A percentile compares a stretch with the other conserved stretches of the same genome.
phyloP scores from a whole-genome alignment of 2,888 invertebrate species.

The Dryomyza anilis region DNA sequence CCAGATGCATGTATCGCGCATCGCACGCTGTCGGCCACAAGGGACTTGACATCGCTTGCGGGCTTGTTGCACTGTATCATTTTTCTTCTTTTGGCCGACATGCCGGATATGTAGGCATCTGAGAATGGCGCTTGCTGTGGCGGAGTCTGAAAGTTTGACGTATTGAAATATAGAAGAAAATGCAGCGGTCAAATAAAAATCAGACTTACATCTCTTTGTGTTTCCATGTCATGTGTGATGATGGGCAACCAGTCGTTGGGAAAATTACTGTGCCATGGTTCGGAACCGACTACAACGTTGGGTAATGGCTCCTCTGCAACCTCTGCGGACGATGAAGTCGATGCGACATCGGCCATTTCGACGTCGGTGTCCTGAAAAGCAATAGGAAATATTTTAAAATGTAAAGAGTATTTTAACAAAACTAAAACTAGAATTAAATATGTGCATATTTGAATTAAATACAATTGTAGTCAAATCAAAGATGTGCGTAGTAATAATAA shows the following conservation, averaged over 20 bases:
- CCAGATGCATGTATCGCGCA: constrained; percentile 53
- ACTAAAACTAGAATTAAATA: too few relatives aligned
- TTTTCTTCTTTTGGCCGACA: constrained; percentile 88
- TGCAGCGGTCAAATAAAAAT: constrained; percentile 55
- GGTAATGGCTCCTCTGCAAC: constrained; percentile 56
- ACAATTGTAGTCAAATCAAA: neutral
- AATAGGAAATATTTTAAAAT: too few relatives aligned
- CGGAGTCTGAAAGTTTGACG: constrained; percentile 6
- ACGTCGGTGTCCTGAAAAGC: constrained; percentile 62
- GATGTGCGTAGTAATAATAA: too few relatives aligned
- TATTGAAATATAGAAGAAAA: constrained; percentile 32
- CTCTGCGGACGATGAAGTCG: constrained; percentile 34
- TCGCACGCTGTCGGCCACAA: constrained; percentile 56
- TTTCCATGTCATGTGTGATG: constrained; percentile 78
- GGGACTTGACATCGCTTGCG: constrained; percentile 49
- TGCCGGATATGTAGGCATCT: constrained; percentile 87
- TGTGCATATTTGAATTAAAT: neutral
- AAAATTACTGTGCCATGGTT: constrained; percentile 69
- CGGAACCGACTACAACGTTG: constrained; percentile 64
- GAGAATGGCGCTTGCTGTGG: constrained; percentile 70
- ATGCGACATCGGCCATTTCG: constrained; percentile 49
- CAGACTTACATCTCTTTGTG: constrained; percentile 66
- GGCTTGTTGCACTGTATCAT: constrained; percentile 64
- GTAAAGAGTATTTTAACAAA: too few relatives aligned
- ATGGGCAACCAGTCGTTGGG: constrained; percentile 87